These are phyloP conservation scores for Catharus minimus DNA, from an alignment of 2,113 vertebrate genomes.

Conservation along the genomic window DNA sequence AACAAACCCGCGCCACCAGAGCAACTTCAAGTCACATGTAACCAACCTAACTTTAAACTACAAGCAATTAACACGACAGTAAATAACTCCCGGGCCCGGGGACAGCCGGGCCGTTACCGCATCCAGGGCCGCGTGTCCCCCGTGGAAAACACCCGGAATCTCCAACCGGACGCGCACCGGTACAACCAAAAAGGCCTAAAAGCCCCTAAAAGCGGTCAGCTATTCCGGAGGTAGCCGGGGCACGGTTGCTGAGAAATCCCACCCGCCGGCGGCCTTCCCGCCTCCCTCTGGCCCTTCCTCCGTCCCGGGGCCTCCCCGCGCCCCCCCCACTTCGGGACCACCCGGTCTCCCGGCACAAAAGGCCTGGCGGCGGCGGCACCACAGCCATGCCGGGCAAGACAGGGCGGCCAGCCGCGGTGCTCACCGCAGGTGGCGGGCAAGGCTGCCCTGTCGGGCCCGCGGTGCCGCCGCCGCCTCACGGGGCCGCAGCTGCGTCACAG, in stretches of 20 bases:
- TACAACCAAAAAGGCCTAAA: neutral
- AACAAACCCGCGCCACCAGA: rapidly evolving
- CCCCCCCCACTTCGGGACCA: too few relatives aligned
- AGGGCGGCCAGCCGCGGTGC: neutral
- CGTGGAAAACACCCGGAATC: neutral
- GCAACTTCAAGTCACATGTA: rapidly evolving
- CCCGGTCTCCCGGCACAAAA: neutral
- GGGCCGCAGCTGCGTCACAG: neutral
- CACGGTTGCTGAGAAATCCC: neutral
- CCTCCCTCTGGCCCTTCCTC: neutral
- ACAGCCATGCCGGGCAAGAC: rapidly evolving
- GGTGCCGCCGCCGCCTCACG: neutral
- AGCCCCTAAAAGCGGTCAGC: rapidly evolving
- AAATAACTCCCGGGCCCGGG: neutral
- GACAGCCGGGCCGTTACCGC: neutral
- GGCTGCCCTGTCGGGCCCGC: neutral
- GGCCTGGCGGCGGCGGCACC: neutral
- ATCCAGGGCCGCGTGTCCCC: neutral
- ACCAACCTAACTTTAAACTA: neutral
- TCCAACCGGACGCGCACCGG: too few relatives aligned
- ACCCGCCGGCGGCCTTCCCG: neutral
- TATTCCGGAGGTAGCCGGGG: rapidly evolving
- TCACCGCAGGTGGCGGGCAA: neutral
- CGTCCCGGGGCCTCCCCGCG: neutral
- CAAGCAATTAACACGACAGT: neutral